These are phyloP conservation scores for Solea solea DNA, from an alignment of 2,113 vertebrate genomes.

Conservation along the genomic window DNA sequence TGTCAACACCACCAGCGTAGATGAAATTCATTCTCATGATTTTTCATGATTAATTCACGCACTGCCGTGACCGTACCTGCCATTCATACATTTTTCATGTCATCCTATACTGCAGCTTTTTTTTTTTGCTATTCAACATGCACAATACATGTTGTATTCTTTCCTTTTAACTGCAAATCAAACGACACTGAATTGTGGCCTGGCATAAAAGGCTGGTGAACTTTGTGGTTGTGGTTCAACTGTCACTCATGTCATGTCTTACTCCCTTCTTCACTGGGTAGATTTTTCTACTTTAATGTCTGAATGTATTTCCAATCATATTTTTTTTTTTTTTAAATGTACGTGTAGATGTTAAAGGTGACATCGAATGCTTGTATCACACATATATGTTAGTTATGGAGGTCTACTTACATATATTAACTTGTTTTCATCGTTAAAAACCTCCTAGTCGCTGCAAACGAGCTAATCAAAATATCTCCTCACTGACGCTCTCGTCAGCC, in stretches of 20 bases:
- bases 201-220: conserved; percentile 7
- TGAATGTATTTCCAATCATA: too few species aligned
- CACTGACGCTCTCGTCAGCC: too few species aligned
- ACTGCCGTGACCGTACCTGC: conserved; percentile 55
- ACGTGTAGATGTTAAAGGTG: too few species aligned
- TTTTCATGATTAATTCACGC: conserved; percentile 65
- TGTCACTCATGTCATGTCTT: neutral
- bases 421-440: too few species aligned
- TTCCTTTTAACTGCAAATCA: conserved; percentile 8
- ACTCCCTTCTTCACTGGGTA: too few species aligned
- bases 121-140: conserved; percentile 48
- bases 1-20: conserved; percentile 26
- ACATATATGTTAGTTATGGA: too few species aligned
- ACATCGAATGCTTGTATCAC: too few species aligned
- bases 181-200: conserved; percentile 1
- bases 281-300: too few species aligned
- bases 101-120: conserved; percentile 35
- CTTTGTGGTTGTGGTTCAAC: conserved; percentile 6
- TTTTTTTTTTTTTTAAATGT: too few species aligned
- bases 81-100: conserved; percentile 62
- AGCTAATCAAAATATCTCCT: too few species aligned
- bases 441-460: too few species aligned
- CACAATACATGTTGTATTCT: conserved; percentile 23
- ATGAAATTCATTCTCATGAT: conserved; percentile 33
- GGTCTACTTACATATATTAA: too few species aligned